A percentile compares a stretch with the other conserved stretches of the same genome.
These are phyloP conservation scores for Acropora yongei DNA, from an alignment of 64 coral and sea anemone species.

Conservation along the genomic window DNA sequence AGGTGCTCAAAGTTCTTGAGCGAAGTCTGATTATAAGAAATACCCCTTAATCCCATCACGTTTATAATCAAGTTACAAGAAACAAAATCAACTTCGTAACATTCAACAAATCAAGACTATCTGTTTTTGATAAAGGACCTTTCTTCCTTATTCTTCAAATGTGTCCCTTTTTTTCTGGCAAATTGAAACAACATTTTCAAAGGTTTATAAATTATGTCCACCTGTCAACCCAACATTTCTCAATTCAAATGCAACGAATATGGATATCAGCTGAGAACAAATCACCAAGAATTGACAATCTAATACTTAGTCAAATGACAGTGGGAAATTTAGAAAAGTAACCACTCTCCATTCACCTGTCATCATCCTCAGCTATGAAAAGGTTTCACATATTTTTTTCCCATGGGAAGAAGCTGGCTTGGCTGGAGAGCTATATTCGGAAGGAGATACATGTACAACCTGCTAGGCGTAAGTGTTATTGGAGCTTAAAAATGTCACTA, in stretches of 20 bases:
- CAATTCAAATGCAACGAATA: constrained; percentile 18
- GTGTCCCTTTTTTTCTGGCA: constrained; percentile 15
- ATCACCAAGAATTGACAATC: background rate
- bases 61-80: constrained; percentile 24
- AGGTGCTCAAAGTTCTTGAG: too few relatives aligned
- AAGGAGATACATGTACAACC: too few relatives aligned
- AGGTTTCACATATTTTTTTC: too few relatives aligned
- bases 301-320: constrained; percentile 37
- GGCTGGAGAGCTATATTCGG: too few relatives aligned
- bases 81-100: constrained; percentile 17
- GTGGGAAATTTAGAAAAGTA: constrained; percentile 64
- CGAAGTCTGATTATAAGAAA: too few relatives aligned
- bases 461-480: too few relatives aligned
- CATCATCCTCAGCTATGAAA: constrained; percentile 3
- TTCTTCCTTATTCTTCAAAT: constrained; percentile 17
- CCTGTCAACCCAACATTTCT: constrained; percentile 25
- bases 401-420: too few relatives aligned
- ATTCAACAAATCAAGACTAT: constrained; percentile 30
- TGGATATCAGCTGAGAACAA: constrained; percentile 16
- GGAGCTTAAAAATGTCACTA: too few relatives aligned
- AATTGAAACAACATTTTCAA: constrained; percentile 15
- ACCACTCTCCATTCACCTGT: constrained; percentile 70
- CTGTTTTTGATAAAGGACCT: constrained; percentile 22
- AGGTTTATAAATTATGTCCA: constrained; percentile 21
- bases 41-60: background rate